A percentile compares a stretch with the other conserved stretches of the same genome.
phyloP scores from a whole-genome alignment of 2,113 vertebrate species.

The Burhinus oedicnemus region DNA sequence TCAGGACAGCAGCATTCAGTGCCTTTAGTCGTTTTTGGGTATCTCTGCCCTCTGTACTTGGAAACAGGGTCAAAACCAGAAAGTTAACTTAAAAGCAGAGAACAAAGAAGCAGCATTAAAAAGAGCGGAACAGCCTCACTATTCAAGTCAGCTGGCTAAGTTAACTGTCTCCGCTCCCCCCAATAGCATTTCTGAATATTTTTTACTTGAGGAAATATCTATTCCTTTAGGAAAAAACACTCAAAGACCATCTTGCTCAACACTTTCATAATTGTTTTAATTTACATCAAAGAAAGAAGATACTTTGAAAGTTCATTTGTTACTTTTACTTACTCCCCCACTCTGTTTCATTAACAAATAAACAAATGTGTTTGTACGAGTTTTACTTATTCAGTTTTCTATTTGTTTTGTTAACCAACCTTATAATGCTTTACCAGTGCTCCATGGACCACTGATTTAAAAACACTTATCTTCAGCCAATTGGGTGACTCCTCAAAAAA shows the following conservation, averaged over 20 bases:
- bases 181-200: neutral
- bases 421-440: neutral
- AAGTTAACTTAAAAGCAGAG: slow-evolving; percentile 20
- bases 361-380: neutral
- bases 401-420: neutral
- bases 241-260: neutral
- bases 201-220: neutral
- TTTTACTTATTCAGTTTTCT: neutral
- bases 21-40: slow-evolving; percentile 80
- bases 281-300: neutral
- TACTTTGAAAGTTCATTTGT: neutral
- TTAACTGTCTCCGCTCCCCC: neutral
- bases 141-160: neutral
- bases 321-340: neutral
- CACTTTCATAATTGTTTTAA: neutral
- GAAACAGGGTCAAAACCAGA: neutral
- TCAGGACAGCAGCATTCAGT: slow-evolving; percentile 80
- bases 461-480: neutral
- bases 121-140: neutral
- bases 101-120: neutral
- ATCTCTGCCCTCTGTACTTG: slow-evolving; percentile 77
- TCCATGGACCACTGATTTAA: neutral
- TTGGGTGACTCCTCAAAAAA: neutral
- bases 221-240: neutral
- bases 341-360: neutral